Evolutionary conservation across 2,888 invertebrate genomes (phyloP).

Genomic region (Adineta ricciae): DNA sequence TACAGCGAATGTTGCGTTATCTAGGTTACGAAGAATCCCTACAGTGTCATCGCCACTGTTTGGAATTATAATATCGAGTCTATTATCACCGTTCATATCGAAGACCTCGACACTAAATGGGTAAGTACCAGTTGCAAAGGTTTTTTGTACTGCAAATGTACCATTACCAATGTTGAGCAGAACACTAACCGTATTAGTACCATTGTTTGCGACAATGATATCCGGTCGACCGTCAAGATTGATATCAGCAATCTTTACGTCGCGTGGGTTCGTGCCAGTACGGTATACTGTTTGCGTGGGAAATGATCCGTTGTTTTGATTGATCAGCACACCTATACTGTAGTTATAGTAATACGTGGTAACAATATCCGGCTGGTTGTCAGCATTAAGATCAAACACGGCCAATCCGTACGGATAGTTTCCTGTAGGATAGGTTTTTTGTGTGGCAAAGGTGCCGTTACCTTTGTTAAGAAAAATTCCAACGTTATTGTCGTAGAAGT

Average conservation of each 20-base stretch:
- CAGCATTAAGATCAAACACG: no score
- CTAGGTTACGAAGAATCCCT: background rate
- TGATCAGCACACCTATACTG: background rate
- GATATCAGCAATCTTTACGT: background rate
- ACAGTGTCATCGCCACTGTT: background rate
- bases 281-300: background rate
- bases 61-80: background rate
- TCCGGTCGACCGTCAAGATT: background rate
- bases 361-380: background rate
- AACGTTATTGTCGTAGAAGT: no score
- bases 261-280: background rate
- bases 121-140: background rate
- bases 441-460: no score
- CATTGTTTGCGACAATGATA: background rate
- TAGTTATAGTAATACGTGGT: background rate
- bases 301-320: background rate
- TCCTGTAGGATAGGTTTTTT: no score
- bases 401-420: no score
- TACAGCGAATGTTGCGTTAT: background rate
- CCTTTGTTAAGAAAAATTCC: no score
- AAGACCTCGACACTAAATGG: background rate
- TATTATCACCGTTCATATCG: background rate
- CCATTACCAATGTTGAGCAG: background rate
- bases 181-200: background rate
- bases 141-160: background rate